Evolutionary conservation across 2,888 invertebrate species (phyloP), one percentile per base, ranked within the genome.

Genomic region (Stenichneumon culpator): DNA sequence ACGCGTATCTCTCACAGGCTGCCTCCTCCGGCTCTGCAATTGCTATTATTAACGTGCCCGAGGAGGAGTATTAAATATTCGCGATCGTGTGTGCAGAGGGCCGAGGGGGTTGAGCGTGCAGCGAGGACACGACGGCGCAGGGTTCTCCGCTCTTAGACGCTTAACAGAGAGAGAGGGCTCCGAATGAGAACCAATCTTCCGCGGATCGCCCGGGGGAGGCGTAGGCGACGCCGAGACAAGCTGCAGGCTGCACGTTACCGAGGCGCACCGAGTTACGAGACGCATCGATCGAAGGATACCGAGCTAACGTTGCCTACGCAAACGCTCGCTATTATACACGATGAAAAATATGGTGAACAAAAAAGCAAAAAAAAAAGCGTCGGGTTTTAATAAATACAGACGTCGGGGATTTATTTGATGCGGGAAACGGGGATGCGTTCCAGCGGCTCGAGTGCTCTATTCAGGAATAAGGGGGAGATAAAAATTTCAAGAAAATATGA

Each of bases 1-100:
- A 68, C 75, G 63, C 79, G 63, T 28, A 28, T 68, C 50, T 39
- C 36, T 68, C 50, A 57, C 67, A 22, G 28, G 57, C 47, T 36
- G 60, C 54, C 25, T 22, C 25, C 57, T 4, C 11, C 57, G 57
- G 22, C 36, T 9, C 47, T 44, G 79, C 75, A 79, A 83, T 83
- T 80, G 75, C 85, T 82, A 80, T 84, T 84, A 84, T 84, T 82
- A 82, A 68, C 73, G 36, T 79, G 73, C 79, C 19, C 78, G 44
- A 16, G 52, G 32, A 79, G 75, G 82, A 65, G 44, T 47, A 16
- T 47, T 57, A 72, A 82, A 82, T 75, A 85, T 85, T 79, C 79
- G 36, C 39, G 69, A n/a, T n/a, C n/a, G 57, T 16, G 36, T 22
- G 44, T 14, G 19, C n/a, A 47, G n/a, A 69, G n/a, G 39, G 52